These are phyloP conservation scores for Morbakka virulenta DNA, from an alignment of 30 jellyfish, hydroid and myxozoan species.

Conservation along the genomic window DNA sequence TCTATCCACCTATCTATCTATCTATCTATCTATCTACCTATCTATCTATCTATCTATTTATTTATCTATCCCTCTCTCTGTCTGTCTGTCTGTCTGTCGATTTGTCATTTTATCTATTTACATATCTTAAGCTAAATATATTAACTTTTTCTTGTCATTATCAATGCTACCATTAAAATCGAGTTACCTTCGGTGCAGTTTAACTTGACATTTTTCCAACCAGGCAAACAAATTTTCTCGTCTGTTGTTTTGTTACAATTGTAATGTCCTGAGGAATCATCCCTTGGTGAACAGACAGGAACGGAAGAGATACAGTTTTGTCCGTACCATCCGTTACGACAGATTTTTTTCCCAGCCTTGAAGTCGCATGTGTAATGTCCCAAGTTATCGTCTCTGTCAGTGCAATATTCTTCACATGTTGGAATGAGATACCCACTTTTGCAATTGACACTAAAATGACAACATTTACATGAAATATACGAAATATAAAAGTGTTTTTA, in stretches of 20 bases:
- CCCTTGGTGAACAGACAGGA: constrained; percentile 44
- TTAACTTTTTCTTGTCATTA: too few relatives aligned
- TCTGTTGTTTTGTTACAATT: constrained; percentile 46
- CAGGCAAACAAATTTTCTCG: constrained; percentile 59
- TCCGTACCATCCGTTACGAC: constrained; percentile 51
- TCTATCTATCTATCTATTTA: too few relatives aligned
- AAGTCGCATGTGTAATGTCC: constrained; percentile 59
- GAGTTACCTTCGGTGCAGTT: constrained; percentile 68
- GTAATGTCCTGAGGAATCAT: constrained; percentile 56
- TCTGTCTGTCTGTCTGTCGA: too few relatives aligned
- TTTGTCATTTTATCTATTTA: too few relatives aligned
- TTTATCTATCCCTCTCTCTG: too few relatives aligned
- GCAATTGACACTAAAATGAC: constrained; percentile 37
- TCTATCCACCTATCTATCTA: too few relatives aligned
- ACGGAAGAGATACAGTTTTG: background rate
- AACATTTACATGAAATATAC: too few relatives aligned
- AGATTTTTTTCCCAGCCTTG: constrained; percentile 19
- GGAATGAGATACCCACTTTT: constrained; percentile 41
- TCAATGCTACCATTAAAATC: too few relatives aligned
- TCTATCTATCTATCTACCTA: too few relatives aligned
- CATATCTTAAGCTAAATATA: too few relatives aligned
- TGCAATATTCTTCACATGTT: constrained; percentile 55
- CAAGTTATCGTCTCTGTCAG: constrained; percentile 17
- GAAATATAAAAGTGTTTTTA: too few relatives aligned
- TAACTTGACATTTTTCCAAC: constrained; percentile 52